Evolutionary conservation across 2,797 vertebrate species (phyloP).

Genomic region (Otolemur crassicaudatus): DNA sequence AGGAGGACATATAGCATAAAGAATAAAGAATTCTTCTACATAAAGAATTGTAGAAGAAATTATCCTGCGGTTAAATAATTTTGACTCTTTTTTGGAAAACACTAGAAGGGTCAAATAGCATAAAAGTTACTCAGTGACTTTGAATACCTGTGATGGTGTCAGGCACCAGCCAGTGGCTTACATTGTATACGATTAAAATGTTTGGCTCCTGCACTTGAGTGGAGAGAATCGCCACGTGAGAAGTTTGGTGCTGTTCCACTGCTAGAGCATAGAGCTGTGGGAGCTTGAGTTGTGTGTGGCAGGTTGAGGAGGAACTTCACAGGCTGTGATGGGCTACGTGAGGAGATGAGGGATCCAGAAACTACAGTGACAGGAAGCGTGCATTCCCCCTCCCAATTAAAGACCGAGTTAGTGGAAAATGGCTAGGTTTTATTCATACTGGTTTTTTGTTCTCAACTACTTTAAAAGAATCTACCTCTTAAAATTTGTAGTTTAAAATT

Average conservation of each 20-base stretch:
- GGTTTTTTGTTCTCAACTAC: constrained; percentile 78
- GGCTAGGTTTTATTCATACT: constrained; percentile 82
- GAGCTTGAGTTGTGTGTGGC: background rate
- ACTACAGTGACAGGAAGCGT: background rate
- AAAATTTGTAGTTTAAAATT: constrained; percentile 89
- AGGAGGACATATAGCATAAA: background rate
- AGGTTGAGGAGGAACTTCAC: background rate
- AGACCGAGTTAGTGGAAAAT: constrained; percentile 77
- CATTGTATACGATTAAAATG: background rate
- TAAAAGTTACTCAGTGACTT: background rate
- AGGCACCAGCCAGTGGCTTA: background rate
- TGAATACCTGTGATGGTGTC: background rate
- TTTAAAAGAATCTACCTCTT: constrained; percentile 92
- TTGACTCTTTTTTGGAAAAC: background rate
- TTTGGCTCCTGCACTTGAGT: background rate
- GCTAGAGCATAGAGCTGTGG: background rate
- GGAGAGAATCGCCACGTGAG: background rate
- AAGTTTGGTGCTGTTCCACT: background rate
- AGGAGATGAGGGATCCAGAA: background rate
- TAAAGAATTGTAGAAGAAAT: background rate
- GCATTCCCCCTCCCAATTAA: constrained; percentile 37
- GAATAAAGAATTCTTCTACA: background rate
- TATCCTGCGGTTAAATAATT: background rate
- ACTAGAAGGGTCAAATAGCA: background rate
- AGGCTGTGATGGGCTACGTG: background rate